These are phyloP conservation scores for Muscidifurax raptorellus DNA, from an alignment of 1,140 invertebrate species.

Conservation along the genomic window DNA sequence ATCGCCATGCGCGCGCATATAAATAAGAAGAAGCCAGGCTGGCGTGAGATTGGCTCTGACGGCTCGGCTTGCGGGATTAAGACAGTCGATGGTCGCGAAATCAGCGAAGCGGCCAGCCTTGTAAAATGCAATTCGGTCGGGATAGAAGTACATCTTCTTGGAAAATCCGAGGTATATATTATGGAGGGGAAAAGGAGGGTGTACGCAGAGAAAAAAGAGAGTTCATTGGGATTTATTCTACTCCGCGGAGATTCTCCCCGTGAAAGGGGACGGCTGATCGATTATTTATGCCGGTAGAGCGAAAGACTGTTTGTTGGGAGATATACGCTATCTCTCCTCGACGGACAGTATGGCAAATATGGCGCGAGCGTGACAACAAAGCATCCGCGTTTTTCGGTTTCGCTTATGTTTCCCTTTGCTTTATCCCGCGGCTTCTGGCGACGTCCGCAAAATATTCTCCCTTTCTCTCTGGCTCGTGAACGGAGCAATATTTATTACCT, in stretches of 20 bases:
- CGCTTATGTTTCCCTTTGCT: neutral
- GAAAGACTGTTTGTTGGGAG: neutral
- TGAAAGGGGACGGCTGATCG: neutral
- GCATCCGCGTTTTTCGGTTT: neutral
- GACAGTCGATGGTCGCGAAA: neutral
- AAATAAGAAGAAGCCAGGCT: neutral
- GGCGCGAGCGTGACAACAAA: neutral
- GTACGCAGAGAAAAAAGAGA: neutral
- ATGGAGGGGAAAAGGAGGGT: constrained; percentile 15
- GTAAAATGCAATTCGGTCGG: neutral
- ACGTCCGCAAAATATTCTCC: neutral
- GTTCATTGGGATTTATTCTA: constrained; percentile 45
- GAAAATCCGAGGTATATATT: neutral
- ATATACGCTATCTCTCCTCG: neutral
- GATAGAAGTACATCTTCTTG: neutral
- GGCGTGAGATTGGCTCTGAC: neutral
- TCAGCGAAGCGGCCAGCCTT: neutral
- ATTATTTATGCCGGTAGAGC: constrained; percentile 19
- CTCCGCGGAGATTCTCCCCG: neutral
- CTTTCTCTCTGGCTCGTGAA: neutral
- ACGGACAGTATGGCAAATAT: neutral
- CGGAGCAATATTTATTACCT: no score
- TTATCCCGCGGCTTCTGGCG: neutral
- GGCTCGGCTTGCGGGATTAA: no score
- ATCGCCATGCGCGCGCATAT: neutral